Conservation (phyloP, 2,113 vertebrate species). For the Fukomys damarensis region DNA sequence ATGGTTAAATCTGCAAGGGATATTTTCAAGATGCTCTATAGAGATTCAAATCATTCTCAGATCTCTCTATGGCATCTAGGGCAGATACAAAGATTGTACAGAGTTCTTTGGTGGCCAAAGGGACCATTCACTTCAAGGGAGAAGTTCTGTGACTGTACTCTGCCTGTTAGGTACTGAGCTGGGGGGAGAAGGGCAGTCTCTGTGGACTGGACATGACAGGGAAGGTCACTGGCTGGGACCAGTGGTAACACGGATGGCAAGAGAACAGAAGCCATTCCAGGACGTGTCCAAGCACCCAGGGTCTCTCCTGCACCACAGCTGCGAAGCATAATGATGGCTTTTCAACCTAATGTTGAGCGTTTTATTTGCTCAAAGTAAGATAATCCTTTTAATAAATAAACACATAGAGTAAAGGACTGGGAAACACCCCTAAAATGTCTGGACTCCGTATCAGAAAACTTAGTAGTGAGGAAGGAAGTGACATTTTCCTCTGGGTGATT, state of each 20-base stretch:
- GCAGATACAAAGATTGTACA: neutral
- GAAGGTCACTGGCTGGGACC: fast-evolving
- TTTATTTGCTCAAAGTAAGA: neutral
- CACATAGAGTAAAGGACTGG: no score
- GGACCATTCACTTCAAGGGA: neutral
- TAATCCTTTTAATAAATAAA: neutral
- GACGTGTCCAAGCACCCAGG: neutral
- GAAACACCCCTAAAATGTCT: no score
- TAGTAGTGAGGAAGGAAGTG: neutral
- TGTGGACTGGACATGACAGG: neutral
- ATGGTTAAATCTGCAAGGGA: fast-evolving
- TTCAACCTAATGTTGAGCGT: neutral
- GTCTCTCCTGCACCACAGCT: fast-evolving
- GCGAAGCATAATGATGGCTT: neutral
- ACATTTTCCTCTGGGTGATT: conserved; percentile 26
- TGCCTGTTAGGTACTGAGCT: neutral
- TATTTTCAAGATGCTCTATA: neutral
- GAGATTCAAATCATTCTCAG: neutral
- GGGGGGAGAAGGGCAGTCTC: no score
- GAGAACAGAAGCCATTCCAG: neutral
- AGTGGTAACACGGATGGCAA: fast-evolving
- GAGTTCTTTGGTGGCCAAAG: neutral
- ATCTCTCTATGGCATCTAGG: neutral
- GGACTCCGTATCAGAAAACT: neutral
- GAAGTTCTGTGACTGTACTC: fast-evolving